These are phyloP conservation scores for Cosmorhoe ocellata DNA, from an alignment of 2,888 invertebrate genomes.

Conservation along the genomic window DNA sequence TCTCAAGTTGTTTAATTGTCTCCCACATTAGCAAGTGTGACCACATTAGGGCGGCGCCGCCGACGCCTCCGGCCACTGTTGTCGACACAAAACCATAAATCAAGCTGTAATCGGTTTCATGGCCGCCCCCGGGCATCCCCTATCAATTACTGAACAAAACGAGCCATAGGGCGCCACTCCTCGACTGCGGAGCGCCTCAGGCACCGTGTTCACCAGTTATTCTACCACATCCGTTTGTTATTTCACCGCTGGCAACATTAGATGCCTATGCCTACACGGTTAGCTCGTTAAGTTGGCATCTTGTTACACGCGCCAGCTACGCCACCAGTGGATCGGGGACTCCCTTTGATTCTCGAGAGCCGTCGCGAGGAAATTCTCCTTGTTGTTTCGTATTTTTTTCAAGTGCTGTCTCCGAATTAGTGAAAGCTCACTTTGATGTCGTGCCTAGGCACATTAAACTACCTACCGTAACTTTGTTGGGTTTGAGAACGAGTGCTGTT, in stretches of 20 bases:
- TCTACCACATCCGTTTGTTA: slow-evolving; percentile 31
- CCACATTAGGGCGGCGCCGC: slow-evolving; percentile 38
- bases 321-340: slow-evolving; percentile 52
- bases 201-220: slow-evolving; percentile 32
- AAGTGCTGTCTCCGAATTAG: slow-evolving; percentile 66
- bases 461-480: not conserved
- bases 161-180: slow-evolving; percentile 30
- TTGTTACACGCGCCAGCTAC: slow-evolving; percentile 59
- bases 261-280: slow-evolving; percentile 54
- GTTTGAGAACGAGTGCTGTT: slow-evolving; percentile 40
- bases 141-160: slow-evolving; percentile 44
- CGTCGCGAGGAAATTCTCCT: slow-evolving; percentile 45
- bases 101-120: slow-evolving; percentile 40
- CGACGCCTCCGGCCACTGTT: slow-evolving; percentile 41
- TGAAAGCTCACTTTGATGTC: slow-evolving; percentile 48
- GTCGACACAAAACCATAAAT: slow-evolving; percentile 47
- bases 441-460: slow-evolving; percentile 20
- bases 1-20: slow-evolving; percentile 29
- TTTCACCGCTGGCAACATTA: slow-evolving; percentile 50
- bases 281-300: slow-evolving; percentile 65
- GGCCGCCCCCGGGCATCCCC: slow-evolving; percentile 42
- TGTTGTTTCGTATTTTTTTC: slow-evolving; percentile 56
- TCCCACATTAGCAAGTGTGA: slow-evolving; percentile 32
- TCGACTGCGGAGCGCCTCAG: slow-evolving; percentile 28
- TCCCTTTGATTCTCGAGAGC: slow-evolving; percentile 64